Conservation (phyloP, 2,113 vertebrate species). For the Colossoma macropomum region DNA sequence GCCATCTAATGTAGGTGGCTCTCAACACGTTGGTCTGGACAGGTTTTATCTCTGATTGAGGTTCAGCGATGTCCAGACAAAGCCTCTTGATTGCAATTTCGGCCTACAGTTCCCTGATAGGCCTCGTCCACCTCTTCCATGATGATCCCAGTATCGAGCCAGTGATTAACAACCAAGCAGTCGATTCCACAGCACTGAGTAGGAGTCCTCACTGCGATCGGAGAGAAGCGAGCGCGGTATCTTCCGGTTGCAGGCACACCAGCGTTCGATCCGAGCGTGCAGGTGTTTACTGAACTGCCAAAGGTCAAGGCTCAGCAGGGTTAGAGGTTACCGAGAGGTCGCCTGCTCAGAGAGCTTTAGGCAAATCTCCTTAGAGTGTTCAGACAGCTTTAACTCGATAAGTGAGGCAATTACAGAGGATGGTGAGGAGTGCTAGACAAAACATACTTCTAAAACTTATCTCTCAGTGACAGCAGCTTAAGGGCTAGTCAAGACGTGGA, state of each 20-base stretch:
- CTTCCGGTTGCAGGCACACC: constrained; percentile 39
- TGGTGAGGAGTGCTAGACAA: constrained; percentile 30
- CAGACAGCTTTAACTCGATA: constrained; percentile 62
- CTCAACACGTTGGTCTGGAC: not conserved
- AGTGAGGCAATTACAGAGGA: constrained; percentile 66
- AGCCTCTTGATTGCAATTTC: not conserved
- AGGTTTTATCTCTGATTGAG: constrained; percentile 10
- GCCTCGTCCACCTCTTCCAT: constrained; percentile 12
- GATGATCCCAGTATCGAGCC: constrained; percentile 15
- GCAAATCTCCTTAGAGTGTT: constrained; percentile 51
- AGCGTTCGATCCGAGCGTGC: constrained; percentile 22
- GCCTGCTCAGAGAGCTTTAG: constrained; percentile 40
- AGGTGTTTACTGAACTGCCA: constrained; percentile 57
- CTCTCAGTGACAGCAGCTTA: constrained; percentile 65
- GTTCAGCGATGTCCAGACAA: not conserved
- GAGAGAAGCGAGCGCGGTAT: constrained; percentile 19
- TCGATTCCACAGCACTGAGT: not conserved
- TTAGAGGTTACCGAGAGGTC: constrained; percentile 38
- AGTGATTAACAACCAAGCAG: not conserved
- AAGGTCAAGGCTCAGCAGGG: constrained; percentile 49
- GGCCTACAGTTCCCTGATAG: not conserved
- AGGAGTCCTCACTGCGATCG: not conserved
- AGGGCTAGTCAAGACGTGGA: constrained; percentile 62
- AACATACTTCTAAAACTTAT: constrained; percentile 64
- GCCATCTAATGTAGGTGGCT: not conserved